A percentile compares a stretch with the other conserved stretches of the same genome.
Evolutionary conservation across 2,888 invertebrate genomes (phyloP).

Genomic region (Trachelus iudaicus): DNA sequence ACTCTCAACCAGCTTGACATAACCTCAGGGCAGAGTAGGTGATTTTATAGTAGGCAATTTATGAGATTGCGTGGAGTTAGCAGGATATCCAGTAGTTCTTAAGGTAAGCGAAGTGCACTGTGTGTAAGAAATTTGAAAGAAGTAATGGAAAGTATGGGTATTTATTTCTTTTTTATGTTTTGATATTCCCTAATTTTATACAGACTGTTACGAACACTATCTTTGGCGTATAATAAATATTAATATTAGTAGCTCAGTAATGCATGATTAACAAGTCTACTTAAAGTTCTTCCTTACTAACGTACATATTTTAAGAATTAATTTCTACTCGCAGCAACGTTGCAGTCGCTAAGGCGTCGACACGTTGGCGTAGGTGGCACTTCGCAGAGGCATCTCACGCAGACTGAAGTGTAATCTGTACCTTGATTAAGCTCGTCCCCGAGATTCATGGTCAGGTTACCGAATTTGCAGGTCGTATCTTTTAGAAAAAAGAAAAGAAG

Average conservation of each 20-base stretch:
- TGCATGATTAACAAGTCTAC: not conserved
- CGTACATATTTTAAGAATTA: not conserved
- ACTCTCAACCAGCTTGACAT: constrained; percentile 91
- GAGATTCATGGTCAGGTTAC: constrained; percentile 39
- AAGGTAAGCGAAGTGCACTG: too few relatives aligned
- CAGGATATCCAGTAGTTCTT: not conserved
- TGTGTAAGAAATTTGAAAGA: not conserved
- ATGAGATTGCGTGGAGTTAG: not conserved
- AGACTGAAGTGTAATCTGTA: constrained; percentile 36
- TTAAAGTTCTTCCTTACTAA: not conserved
- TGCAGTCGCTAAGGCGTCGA: constrained; percentile 42
- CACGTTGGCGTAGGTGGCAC: constrained; percentile 52
- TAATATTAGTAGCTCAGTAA: not conserved
- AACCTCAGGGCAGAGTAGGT: constrained; percentile 74
- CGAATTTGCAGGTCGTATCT: constrained; percentile 39
- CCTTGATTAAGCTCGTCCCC: constrained; percentile 46
- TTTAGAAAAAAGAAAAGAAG: constrained; percentile 11
- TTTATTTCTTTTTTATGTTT: not conserved
- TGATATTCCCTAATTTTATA: not conserved
- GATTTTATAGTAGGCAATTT: too few relatives aligned
- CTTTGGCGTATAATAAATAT: not conserved
- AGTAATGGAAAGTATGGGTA: not conserved
- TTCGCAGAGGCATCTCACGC: constrained; percentile 50
- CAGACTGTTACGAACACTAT: not conserved
- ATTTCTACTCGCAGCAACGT: constrained; percentile 20